Base-by-base conservation (phyloP, 1,140 invertebrate genomes). In the Euschistus heros region DNA sequence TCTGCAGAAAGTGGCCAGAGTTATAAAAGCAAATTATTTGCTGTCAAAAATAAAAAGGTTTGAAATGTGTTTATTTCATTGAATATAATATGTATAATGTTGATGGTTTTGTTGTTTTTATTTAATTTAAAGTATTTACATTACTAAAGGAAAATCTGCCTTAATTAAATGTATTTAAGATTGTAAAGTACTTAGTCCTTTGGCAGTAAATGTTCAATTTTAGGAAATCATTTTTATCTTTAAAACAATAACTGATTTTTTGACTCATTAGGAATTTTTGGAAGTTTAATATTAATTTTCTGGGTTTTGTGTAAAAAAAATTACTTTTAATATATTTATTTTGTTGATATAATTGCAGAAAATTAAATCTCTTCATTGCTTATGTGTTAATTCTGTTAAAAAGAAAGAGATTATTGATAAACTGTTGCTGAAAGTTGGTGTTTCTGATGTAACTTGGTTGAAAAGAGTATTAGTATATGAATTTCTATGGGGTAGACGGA, bases 1-100 rank as follows among this genome's bases (percentile, higher is more conserved):
- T 57, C 24, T 24, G 54, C 54, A 18, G 54, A 57, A 57, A 24
- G 20, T 26, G 54, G 54, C 6, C 54, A 57, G 24, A 57, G 54
- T 14, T 57, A 57, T 26, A 57, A 57, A 57, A 57, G 8, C 15
- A 24, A 17, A 10, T 57, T 57, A 26, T 57, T 24, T 57, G 2
- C 54, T 24, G 15, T 26, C 26, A 57, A 57, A 26, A 57, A 57
- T 24, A 57, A 57, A 17, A 22, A 57, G 24, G 54, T 57, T 5
- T 6, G 8, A 30, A 30, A 5, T 30, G 3, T 8, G 30, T 8
- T 30, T 37, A 37, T 1, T 37, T 13, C 13, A 1, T 37, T 37
- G 7, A 6, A 10, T 6, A 37, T 37, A 37, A 6, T 37, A 2
- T 10, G 8, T 37, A 37, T 37, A 6, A 37, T 37, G 3, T 6